These are phyloP conservation scores for Epinotia ramella DNA, from an alignment of 2,888 invertebrate genomes.

Conservation along the genomic window DNA sequence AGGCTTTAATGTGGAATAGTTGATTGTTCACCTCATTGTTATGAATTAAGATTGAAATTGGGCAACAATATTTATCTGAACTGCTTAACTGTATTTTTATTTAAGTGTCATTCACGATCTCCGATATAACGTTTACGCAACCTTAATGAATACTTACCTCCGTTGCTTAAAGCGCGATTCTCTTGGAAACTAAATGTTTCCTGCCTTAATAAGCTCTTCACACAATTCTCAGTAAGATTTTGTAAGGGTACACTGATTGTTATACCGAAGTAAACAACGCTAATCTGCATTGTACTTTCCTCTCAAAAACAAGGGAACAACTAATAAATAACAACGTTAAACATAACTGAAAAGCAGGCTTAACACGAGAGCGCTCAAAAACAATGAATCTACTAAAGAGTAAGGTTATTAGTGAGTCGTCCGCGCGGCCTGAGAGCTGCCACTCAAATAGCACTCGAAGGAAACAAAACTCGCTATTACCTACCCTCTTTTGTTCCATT, in stretches of 20 bases:
- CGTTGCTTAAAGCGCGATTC: constrained; percentile 4
- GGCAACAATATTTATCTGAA: no score
- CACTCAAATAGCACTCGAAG: constrained; percentile 82
- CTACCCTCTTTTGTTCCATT: constrained; percentile 82
- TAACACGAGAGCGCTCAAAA: constrained; percentile 66
- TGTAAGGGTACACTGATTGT: constrained; percentile 64
- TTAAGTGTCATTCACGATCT: background rate
- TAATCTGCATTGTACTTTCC: constrained; percentile 75
- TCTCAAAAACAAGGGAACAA: constrained; percentile 60
- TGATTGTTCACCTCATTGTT: no score
- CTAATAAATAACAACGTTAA: constrained; percentile 81
- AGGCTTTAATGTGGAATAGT: no score
- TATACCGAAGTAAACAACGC: constrained; percentile 71
- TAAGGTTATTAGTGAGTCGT: constrained; percentile 80
- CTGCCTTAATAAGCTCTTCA: constrained; percentile 58
- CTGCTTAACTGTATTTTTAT: no score
- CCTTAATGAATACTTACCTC: background rate
- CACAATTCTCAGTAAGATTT: constrained; percentile 63
- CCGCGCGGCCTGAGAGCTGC: constrained; percentile 69
- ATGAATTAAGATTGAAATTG: no score
- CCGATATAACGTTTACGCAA: background rate
- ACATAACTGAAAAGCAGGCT: constrained; percentile 67
- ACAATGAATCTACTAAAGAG: constrained; percentile 69
- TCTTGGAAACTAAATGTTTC: background rate
- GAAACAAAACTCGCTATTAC: constrained; percentile 84